Base-by-base conservation (phyloP, 2,113 vertebrate genomes). In the Trematocara marginatum region DNA sequence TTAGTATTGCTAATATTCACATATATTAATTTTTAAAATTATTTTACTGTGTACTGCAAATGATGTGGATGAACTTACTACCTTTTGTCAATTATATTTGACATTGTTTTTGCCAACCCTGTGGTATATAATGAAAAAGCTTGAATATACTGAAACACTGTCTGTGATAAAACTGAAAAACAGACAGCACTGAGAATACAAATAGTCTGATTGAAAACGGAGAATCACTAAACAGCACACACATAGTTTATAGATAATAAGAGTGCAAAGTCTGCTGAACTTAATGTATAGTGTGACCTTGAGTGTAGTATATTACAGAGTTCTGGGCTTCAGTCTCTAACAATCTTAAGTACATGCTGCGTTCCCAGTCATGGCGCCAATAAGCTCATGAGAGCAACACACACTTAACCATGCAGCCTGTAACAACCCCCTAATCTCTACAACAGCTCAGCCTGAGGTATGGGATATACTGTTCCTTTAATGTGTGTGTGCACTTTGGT, bases 321-420 rank as follows among this genome's bases (percentile, higher is more conserved):
- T 56, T 79, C 56, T 84, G 86, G 42, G 81, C 64, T 90, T 78
- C 69, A 83, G 86, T 85, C 76, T 84, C 56, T 80, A 82, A 87
- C 86, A 74, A 52, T 80, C 79, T 89, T 84, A 84, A 92, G 59
- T 91, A 89, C 87, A 85, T 91, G 80, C 86, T 91, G 71, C 5
- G 56, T 80, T 92, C 59, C 66, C 85, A 87, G 79, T 92, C 86
- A 71, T 91, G 86, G 88, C 85, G 54, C 88, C 87, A 86, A 84
- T 86, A 90, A 89, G 57, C 80, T 81, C 79, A 91, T 84, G 88
- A 90, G 86, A 91, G 90, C 79, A 88, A 26, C 38, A 78, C 85
- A 89, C 38, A 84, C 82, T 85, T 87, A 93, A 89, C 90, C 83
- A 74, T 78, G 56, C 87, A 76, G 47, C 45, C 45, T 49, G 49